These are phyloP conservation scores for Pilophorus perplexus DNA, from an alignment of 2,888 invertebrate species.

Conservation along the genomic window DNA sequence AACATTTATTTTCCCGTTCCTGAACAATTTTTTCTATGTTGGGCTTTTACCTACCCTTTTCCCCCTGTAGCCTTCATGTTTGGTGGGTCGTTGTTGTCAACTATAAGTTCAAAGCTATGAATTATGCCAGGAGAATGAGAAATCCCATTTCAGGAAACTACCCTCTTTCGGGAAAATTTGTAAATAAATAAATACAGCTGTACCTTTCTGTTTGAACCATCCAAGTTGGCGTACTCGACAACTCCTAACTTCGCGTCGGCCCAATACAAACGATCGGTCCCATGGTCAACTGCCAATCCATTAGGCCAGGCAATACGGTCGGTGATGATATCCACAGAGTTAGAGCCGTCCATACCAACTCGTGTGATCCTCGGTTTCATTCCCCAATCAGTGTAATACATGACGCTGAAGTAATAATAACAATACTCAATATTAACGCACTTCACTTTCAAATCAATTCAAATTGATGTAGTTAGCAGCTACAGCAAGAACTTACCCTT, in stretches of 20 bases:
- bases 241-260: slow-evolving; percentile 71
- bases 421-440: neutral
- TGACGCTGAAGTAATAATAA: slow-evolving; percentile 62
- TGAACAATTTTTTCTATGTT: too few relatives aligned
- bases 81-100: too few relatives aligned
- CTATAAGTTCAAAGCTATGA: too few relatives aligned
- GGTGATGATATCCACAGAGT: slow-evolving; percentile 61
- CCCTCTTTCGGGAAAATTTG: too few relatives aligned
- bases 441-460: neutral
- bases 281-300: slow-evolving; percentile 78
- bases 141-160: too few relatives aligned
- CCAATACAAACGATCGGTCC: slow-evolving; percentile 80
- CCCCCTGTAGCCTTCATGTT: too few relatives aligned
- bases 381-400: slow-evolving; percentile 94
- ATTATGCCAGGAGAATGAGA: too few relatives aligned
- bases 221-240: slow-evolving; percentile 64
- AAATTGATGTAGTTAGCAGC: neutral
- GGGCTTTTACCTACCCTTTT: too few relatives aligned
- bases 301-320: slow-evolving; percentile 74
- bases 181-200: neutral
- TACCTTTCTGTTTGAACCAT: slow-evolving; percentile 67
- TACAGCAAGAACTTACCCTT: slow-evolving; percentile 59
- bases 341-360: slow-evolving; percentile 81
- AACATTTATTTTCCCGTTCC: too few relatives aligned
- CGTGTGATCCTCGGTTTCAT: slow-evolving; percentile 67